Base-by-base conservation (phyloP, 2,888 invertebrate species). In the Baronia brevicornis region DNA sequence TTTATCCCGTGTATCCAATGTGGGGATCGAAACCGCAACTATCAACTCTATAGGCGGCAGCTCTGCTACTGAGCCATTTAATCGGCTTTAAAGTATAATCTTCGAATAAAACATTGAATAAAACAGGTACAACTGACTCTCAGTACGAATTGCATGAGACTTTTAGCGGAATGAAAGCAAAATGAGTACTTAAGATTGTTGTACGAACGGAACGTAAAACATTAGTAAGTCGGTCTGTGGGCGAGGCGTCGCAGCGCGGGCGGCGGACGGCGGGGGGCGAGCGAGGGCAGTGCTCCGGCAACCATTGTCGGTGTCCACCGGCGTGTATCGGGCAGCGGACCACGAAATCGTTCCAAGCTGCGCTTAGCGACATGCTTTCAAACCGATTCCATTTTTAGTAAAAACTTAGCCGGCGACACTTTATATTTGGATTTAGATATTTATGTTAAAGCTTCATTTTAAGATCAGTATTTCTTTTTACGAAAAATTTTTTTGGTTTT, bases 331-430 rank as follows among this genome's bases (percentile, higher is more conserved):
- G 45, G 46, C 75, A 74, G 60, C 70, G 64, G 68, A 79, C 68
- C 79, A 78, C 73, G 72, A 80, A 79, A 80, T 80, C 79, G 73
- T 56, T 73, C 65, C 65, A 62, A 66, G 64, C 43, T 44, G 46
- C 39, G 36, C 46, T 38, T 34, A 36, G 42, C 40, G 44, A 39
- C 43, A 31, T 28, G 42, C 38, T 44, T 44, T 41, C 43, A 39
- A 28, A 45, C 41, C 30, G 15, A 15, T 28, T 18, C 18, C n/a
- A n/a, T 33, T 25, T 33, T 35, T 21, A 28, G 20, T 28, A 35
- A 21, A 34, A 24, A 28, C 36, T 28, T 7, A 24, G 24, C 31
- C 24, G 24, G 17, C 8, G 28, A n/a, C n/a, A n/a, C n/a, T n/a
- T n/a, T n/a, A n/a, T n/a, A n/a, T n/a, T n/a, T n/a, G n/a, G n/a